Evolutionary conservation across 2,888 invertebrate species (phyloP), one percentile per base, ranked within the genome.

Genomic region (Helobdella robusta): DNA sequence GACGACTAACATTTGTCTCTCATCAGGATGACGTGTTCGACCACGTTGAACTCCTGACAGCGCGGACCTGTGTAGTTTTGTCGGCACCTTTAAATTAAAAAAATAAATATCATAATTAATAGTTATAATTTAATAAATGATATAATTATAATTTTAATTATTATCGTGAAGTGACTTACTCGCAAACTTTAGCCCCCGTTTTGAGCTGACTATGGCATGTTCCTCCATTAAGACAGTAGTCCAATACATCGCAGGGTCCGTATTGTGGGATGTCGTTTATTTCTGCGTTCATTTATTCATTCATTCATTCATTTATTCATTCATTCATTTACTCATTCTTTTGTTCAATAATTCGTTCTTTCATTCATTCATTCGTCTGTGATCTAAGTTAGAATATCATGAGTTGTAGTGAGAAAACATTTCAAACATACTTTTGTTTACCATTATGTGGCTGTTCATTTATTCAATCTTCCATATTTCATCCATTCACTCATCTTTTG

Each of bases 221-320:
- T 1, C 65, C 65, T 44, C 65, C 65, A 59, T 65, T 65, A 35
- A 44, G 28, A 30, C 65, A 65, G 59, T 35, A 65, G 48, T 46
- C 52, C 34, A 60, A n/a, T n/a, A n/a, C n/a, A n/a, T n/a, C n/a
- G n/a, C n/a, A n/a, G n/a, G n/a, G n/a, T n/a, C n/a, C n/a, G n/a
- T n/a, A n/a, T n/a, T n/a, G n/a, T n/a, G n/a, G n/a, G n/a, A n/a
- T n/a, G n/a, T n/a, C n/a, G n/a, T n/a, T n/a, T n/a, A n/a, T n/a
- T n/a, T n/a, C n/a, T n/a, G n/a, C n/a, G n/a, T n/a, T n/a, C n/a
- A n/a, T n/a, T n/a, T n/a, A n/a, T n/a, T n/a, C n/a, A n/a, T n/a
- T n/a, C n/a, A n/a, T n/a, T n/a, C n/a, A n/a, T n/a, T n/a, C n/a
- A n/a, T n/a, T n/a, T n/a, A n/a, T n/a, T n/a, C n/a, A n/a, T n/a